Evolutionary conservation across 35 echinoderm and acorn worm species (phyloP).

Genomic region (Apostichopus parvimensis): DNA sequence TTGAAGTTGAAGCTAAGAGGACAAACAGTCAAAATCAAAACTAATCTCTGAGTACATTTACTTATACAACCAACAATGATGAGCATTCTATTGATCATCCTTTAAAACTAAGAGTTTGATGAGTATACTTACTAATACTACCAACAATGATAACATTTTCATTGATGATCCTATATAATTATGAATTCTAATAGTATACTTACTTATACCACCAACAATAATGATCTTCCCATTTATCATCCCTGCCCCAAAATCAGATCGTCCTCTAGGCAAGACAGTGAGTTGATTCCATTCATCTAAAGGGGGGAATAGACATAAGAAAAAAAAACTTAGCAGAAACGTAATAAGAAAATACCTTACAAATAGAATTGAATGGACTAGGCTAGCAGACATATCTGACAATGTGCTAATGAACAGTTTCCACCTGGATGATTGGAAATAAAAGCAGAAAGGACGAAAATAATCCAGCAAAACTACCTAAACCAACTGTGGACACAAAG

Average conservation of each 20-base stretch:
- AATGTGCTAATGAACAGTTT: no score
- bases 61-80: constrained; percentile 28
- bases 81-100: constrained; percentile 34
- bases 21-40: no score
- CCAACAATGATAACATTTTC: constrained; percentile 11
- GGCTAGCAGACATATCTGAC: no score
- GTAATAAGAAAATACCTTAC: no score
- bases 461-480: no score
- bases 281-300: constrained; percentile 57
- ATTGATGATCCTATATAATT: constrained; percentile 4
- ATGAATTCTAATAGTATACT: not conserved
- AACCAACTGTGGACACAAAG: no score
- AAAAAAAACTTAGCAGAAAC: no score
- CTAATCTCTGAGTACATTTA: not conserved
- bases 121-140: constrained; percentile 30
- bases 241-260: constrained; percentile 51
- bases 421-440: no score
- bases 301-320: no score
- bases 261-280: constrained; percentile 11
- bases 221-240: constrained; percentile 42
- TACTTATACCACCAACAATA: constrained; percentile 45
- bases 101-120: not conserved
- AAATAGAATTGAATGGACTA: no score
- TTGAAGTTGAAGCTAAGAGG: no score
- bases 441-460: no score